These are phyloP conservation scores for Nomada ferruginata DNA, from an alignment of 2,888 invertebrate species.

Conservation along the genomic window DNA sequence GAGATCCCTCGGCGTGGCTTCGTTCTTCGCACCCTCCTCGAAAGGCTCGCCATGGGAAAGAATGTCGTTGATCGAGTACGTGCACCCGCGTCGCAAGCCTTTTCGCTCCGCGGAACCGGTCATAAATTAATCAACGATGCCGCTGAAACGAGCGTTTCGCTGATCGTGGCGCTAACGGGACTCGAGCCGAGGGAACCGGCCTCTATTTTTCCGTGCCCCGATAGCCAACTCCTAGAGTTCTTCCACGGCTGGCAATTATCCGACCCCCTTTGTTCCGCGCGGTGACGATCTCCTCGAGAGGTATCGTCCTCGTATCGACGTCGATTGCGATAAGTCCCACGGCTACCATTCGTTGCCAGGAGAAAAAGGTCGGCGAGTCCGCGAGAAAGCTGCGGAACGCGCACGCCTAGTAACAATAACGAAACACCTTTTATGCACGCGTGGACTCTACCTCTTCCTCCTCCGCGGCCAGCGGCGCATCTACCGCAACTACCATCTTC, in stretches of 20 bases:
- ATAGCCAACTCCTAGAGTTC: background rate
- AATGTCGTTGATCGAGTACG: constrained; percentile 65
- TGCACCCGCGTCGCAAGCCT: constrained; percentile 30
- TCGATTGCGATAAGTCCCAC: background rate
- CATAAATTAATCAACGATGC: constrained; percentile 44
- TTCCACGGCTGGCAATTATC: no score
- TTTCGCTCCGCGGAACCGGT: constrained; percentile 40
- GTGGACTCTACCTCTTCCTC: constrained; percentile 75
- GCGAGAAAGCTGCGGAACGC: constrained; percentile 51
- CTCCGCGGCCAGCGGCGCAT: constrained; percentile 59
- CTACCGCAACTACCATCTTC: constrained; percentile 63
- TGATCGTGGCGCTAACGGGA: constrained; percentile 22
- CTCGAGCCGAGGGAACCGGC: background rate
- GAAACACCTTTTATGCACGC: constrained; percentile 81
- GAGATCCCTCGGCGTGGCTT: constrained; percentile 31
- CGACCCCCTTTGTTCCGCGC: no score
- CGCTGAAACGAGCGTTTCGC: constrained; percentile 7
- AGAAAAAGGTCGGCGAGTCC: constrained; percentile 74
- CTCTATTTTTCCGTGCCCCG: constrained; percentile 7
- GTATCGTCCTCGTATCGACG: no score
- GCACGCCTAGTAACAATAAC: constrained; percentile 82
- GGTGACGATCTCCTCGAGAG: no score
- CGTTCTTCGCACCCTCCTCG: constrained; percentile 47
- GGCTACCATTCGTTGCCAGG: constrained; percentile 37
- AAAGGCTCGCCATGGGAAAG: constrained; percentile 57